Evolutionary conservation across 2,113 vertebrate species (phyloP).

Genomic region (Salvelinus namaycush): DNA sequence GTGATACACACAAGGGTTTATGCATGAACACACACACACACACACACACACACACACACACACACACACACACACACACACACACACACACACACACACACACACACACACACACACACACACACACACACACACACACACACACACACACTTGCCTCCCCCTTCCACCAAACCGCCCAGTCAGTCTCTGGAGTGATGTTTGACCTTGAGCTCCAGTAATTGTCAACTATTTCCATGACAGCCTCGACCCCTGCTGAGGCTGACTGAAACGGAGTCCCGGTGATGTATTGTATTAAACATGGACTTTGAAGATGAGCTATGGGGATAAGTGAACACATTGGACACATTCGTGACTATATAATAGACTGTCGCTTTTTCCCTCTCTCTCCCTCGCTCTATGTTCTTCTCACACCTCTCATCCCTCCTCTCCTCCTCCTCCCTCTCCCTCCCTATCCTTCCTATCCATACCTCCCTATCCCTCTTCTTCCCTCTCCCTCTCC

Average conservation of each 20-base stretch:
- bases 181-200: constrained; percentile 21
- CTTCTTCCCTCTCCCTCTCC: too few relatives aligned
- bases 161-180: not conserved
- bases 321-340: constrained; percentile 12
- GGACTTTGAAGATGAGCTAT: not conserved
- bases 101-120: not conserved
- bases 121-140: not conserved
- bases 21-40: not conserved
- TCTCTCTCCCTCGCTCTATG: not conserved
- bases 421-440: not conserved
- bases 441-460: too few relatives aligned
- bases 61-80: not conserved
- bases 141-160: not conserved
- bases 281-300: constrained; percentile 27
- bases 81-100: not conserved
- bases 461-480: too few relatives aligned
- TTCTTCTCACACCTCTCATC: not conserved
- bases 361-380: constrained; percentile 28
- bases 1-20: not conserved
- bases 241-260: constrained; percentile 43
- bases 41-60: constrained; percentile 1
- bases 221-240: constrained; percentile 12
- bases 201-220: constrained; percentile 51
- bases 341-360: constrained; percentile 39
- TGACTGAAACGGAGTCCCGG: constrained; percentile 26